Percentiles rank a stretch among this genome's conserved stretches.
These are phyloP conservation scores for Mastomys natalensis DNA, from an alignment of 2,113 vertebrate species.

Conservation along the genomic window DNA sequence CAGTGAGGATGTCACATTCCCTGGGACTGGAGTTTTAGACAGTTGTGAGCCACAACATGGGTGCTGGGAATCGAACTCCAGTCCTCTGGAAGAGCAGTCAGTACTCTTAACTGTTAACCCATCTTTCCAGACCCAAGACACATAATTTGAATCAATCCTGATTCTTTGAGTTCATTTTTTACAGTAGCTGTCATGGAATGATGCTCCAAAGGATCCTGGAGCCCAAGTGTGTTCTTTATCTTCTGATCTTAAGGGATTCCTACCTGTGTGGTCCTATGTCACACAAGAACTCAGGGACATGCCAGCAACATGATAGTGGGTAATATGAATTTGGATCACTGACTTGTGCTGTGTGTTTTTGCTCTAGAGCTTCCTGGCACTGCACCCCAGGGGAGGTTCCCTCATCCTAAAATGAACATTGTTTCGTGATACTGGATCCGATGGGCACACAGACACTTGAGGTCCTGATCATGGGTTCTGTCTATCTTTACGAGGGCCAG, in stretches of 20 bases:
- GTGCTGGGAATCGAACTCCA: neutral
- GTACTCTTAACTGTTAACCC: neutral
- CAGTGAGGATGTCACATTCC: neutral
- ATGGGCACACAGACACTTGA: neutral
- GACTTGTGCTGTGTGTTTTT: neutral
- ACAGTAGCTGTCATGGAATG: accelerated
- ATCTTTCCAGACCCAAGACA: neutral
- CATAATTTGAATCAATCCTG: neutral
- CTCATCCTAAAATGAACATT: neutral
- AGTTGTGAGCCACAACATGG: neutral
- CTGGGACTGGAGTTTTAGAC: neutral
- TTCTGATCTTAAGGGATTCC: neutral
- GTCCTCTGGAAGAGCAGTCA: neutral
- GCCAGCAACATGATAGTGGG: accelerated
- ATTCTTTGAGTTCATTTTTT: neutral
- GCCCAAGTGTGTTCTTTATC: neutral
- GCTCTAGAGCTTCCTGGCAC: neutral
- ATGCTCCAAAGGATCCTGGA: too few relatives aligned
- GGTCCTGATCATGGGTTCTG: neutral
- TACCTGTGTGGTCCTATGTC: accelerated
- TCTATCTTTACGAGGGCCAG: neutral
- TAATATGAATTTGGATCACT: neutral
- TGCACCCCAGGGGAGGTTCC: neutral
- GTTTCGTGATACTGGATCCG: neutral
- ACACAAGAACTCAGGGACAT: neutral